phyloP scores from a whole-genome alignment of 2,888 invertebrate species.

The Drosophila vallismaia region DNA sequence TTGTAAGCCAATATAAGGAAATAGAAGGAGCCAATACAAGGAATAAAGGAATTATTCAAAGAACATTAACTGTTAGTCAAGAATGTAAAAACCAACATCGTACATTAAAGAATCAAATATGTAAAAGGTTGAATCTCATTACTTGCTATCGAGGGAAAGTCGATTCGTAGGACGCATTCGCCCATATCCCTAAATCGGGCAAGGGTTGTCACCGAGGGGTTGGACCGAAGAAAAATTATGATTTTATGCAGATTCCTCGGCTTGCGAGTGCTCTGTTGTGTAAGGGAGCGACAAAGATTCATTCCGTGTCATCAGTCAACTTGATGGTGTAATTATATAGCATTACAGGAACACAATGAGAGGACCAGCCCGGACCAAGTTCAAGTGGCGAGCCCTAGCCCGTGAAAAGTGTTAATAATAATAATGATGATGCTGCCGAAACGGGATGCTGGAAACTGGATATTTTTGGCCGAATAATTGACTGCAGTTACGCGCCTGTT shows the following conservation, averaged over 20 bases:
- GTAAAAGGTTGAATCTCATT: constrained; percentile 2
- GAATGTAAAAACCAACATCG: not conserved
- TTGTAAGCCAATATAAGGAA: constrained; percentile 56
- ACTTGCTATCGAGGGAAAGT: constrained; percentile 9
- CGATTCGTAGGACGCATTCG: not conserved
- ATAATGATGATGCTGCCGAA: constrained; percentile 58
- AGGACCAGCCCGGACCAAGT: constrained; percentile 50
- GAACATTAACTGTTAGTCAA: constrained; percentile 46
- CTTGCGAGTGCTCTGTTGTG: constrained; percentile 42
- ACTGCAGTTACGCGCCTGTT: constrained; percentile 70
- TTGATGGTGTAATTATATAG: constrained; percentile 84
- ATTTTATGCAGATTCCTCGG: constrained; percentile 77
- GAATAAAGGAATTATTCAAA: constrained; percentile 69
- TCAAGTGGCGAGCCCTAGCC: constrained; percentile 62
- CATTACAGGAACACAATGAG: constrained; percentile 60
- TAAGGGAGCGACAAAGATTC: constrained; percentile 81
- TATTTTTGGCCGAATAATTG: constrained; percentile 64
- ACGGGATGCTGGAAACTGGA: constrained; percentile 73
- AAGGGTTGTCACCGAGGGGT: constrained; percentile 37
- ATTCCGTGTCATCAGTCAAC: constrained; percentile 84
- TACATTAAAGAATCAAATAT: not conserved
- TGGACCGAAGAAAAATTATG: constrained; percentile 69
- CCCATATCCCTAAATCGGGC: constrained; percentile 30
- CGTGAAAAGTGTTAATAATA: constrained; percentile 75
- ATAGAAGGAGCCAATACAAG: no score